Percentiles rank a stretch among this genome's conserved stretches.
Evolutionary conservation across 2,113 vertebrate species (phyloP).

Genomic region (Ceuthmochares aereus): DNA sequence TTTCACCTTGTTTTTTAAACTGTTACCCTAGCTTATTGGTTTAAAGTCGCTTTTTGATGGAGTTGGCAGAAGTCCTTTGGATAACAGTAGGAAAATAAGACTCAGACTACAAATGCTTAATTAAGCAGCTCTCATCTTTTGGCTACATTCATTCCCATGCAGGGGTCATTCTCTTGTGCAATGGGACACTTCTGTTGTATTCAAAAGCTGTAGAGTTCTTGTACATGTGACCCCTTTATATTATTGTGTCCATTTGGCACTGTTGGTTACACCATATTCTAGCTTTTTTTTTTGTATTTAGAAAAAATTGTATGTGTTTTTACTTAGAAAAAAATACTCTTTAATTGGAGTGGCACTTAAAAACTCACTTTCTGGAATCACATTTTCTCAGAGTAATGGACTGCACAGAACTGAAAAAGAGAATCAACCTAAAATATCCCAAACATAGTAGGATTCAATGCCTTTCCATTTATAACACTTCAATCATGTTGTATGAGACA

Average conservation of each 20-base stretch:
- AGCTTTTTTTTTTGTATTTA: not conserved
- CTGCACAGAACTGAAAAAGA: not conserved
- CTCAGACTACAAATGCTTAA: not conserved
- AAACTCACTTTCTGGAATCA: not conserved
- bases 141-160: not conserved
- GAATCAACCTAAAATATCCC: constrained; percentile 11
- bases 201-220: not conserved
- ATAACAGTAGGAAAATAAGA: not conserved
- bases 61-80: not conserved
- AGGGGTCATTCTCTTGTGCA: not conserved
- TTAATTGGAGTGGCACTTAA: not conserved
- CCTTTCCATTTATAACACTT: constrained; percentile 35
- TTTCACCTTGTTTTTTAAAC: not conserved
- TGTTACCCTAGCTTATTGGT: not conserved
- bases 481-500: not conserved
- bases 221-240: not conserved
- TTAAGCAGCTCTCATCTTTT: not conserved
- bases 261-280: not conserved
- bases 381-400: not conserved
- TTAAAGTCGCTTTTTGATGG: not conserved
- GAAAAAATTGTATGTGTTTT: not conserved
- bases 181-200: not conserved
- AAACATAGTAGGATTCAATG: not conserved
- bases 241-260: not conserved
- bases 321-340: not conserved